Base-by-base conservation (phyloP, 1,140 invertebrate genomes). In the Ephestia elutella region DNA sequence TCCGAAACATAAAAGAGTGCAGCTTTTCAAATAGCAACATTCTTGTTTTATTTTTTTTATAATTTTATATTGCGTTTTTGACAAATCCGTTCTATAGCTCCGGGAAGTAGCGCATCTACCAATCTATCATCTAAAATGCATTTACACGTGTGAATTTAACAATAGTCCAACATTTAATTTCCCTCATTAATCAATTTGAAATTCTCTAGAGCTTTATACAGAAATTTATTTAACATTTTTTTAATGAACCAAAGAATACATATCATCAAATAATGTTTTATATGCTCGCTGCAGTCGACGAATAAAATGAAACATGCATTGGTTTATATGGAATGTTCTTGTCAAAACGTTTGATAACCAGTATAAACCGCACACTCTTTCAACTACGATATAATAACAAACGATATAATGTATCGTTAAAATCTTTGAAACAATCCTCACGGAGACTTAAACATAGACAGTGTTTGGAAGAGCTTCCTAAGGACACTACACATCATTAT, bases 1-100 rank as follows among this genome's bases (percentile, higher is more conserved):
- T 82, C 71, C 73, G 69, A 73, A 70, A 85, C 78, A 76, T 70
- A 80, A 80, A 77, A 69, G 59, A 86, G 87, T 89, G 87, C 89
- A 89, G 89, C 87, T 87, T 83, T 89, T 89, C 86, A 90, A 89
- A 89, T 90, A 81, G 69, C 79, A 89, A 90, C 89, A 90, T 89
- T 82, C 66, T 71, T 57, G 74, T 78, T 60, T 59, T 66, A 63
- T 72, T 65, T 32, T 32, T 32, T 32, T 69, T 65, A 54, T 51
- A 49, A 59, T 62, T 53, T 69, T 67, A 68, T 67, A 68, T 63
- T 68, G 59, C 61, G 65, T 72, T 68, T 70, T 63, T 66, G 56
- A 73, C 65, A 70, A 66, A 73, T 72, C 68, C 66, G 64, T 74
- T 65, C 50, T 65, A 71, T 82, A 80, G 65, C 78, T 83, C 82